A percentile compares a stretch with the other conserved stretches of the same genome.
phyloP scores from a whole-genome alignment of 2,797 vertebrate genomes.

The Sitta carolinensis region DNA sequence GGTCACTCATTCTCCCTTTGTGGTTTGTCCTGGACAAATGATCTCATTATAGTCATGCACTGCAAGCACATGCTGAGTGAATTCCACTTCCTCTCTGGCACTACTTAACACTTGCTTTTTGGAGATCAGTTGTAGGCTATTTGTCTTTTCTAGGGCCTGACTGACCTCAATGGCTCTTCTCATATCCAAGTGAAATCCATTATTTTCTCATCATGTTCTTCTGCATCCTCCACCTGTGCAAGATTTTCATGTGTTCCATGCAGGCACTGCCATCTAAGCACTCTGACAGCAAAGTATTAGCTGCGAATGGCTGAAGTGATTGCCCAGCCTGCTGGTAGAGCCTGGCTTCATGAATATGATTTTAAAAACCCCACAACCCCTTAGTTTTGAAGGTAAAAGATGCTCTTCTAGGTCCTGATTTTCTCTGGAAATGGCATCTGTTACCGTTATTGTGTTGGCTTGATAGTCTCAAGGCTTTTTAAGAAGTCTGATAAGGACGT shows the following conservation, averaged over 20 bases:
- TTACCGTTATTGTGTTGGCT: not conserved
- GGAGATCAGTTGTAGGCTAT: not conserved
- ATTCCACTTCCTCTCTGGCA: not conserved
- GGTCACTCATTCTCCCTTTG: not conserved
- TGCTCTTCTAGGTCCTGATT: not conserved
- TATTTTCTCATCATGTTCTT: not conserved
- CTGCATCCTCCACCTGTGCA: not conserved
- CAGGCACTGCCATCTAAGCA: not conserved
- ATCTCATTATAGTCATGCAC: not conserved
- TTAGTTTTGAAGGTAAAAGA: not conserved
- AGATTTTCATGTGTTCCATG: not conserved
- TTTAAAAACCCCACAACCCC: fast-evolving
- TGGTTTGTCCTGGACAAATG: not conserved
- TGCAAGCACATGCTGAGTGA: not conserved
- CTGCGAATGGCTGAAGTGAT: not conserved
- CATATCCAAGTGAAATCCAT: not conserved
- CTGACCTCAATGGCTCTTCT: not conserved
- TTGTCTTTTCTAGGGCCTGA: not conserved
- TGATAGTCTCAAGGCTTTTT: constrained; percentile 5
- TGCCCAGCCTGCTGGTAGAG: not conserved
- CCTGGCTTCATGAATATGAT: not conserved
- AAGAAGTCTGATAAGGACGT: not conserved
- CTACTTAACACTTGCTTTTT: not conserved
- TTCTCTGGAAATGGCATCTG: not conserved
- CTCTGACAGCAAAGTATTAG: not conserved